Conservation (phyloP, 2,797 vertebrate species). For the Alectoris magna region DNA sequence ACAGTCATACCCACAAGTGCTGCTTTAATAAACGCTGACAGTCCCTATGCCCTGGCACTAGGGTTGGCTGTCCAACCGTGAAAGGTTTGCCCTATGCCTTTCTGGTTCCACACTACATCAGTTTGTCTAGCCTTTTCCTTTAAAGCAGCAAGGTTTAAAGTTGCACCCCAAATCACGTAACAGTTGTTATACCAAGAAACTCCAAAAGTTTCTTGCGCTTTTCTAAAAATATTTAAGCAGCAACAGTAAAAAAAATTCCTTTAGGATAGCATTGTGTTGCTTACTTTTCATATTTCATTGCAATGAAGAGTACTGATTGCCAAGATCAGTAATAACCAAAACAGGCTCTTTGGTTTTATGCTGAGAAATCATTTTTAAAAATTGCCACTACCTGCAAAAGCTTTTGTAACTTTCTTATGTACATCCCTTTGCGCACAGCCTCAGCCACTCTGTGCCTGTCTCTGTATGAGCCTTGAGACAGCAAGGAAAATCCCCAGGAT, state of each 20-base stretch:
- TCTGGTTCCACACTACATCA: background rate
- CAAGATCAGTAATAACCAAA: background rate
- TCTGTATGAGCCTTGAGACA: background rate
- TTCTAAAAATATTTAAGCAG: background rate
- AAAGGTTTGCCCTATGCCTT: background rate
- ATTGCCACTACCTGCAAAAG: background rate
- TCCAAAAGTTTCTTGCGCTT: background rate
- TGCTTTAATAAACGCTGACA: background rate
- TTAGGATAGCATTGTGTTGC: background rate
- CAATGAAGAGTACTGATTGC: background rate
- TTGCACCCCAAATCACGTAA: background rate
- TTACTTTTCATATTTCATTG: conserved; percentile 23
- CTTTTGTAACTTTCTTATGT: background rate
- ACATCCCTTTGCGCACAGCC: background rate
- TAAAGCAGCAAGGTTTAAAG: background rate
- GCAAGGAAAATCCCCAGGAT: background rate
- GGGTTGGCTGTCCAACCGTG: background rate
- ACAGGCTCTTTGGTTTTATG: background rate
- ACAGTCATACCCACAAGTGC: rapidly evolving
- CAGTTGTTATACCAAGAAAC: background rate
- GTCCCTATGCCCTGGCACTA: background rate
- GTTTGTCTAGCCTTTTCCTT: background rate
- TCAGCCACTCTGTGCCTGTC: background rate
- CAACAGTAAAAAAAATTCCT: background rate
- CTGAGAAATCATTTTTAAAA: background rate